Evolutionary conservation across 2,113 vertebrate species (phyloP).

Genomic region (Oncorhynchus keta): DNA sequence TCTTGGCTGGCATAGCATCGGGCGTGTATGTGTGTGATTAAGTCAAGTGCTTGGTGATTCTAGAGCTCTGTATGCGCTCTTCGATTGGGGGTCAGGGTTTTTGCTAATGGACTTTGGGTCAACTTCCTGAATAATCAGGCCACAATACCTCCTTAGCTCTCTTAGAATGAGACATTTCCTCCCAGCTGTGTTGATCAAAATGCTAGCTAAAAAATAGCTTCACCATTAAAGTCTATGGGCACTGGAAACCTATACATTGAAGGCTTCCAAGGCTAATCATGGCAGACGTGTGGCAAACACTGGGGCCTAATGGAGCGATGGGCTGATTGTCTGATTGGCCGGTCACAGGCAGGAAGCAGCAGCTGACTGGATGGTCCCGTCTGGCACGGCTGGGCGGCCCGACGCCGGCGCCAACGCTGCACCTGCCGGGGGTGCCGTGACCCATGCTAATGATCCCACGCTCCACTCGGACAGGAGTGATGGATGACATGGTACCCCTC

Average conservation of each 20-base stretch:
- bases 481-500: constrained; percentile 41
- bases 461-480: constrained; percentile 44
- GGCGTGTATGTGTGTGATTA: not conserved
- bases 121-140: too few relatives aligned
- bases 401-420: constrained; percentile 24
- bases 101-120: too few relatives aligned
- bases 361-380: not conserved
- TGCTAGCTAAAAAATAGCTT: too few relatives aligned
- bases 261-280: not conserved
- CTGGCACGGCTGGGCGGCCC: not conserved
- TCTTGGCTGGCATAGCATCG: not conserved
- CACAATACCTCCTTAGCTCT: too few relatives aligned
- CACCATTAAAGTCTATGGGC: too few relatives aligned
- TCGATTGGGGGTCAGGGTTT: not conserved
- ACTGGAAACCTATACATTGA: too few relatives aligned
- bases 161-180: too few relatives aligned
- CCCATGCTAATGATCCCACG: constrained; percentile 26
- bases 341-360: not conserved
- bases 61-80: not conserved
- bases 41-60: too few relatives aligned
- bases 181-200: too few relatives aligned
- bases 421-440: constrained; percentile 22
- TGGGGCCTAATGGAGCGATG: constrained; percentile 4
- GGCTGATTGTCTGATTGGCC: not conserved
- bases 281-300: not conserved